Conservation (phyloP, 1,140 invertebrate species). For the Catajapyx aquilonaris region DNA sequence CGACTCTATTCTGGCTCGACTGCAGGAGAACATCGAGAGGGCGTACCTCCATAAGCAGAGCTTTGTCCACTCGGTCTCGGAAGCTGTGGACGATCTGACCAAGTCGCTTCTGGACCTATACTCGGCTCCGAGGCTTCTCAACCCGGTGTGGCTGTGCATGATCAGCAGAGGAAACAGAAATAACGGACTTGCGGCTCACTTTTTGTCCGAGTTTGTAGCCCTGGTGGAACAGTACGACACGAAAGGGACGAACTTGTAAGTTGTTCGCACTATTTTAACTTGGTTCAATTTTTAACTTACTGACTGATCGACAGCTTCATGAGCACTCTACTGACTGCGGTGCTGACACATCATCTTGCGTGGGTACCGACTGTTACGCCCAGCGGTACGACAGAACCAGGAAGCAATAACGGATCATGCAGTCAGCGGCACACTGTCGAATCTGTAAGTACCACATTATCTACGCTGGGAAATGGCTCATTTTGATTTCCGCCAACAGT, state of each 20-base stretch:
- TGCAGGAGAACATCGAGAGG: conserved; percentile 36
- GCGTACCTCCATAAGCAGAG: conserved; percentile 26
- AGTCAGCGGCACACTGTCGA: neutral
- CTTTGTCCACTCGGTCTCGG: conserved; percentile 33
- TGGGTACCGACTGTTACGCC: conserved; percentile 59
- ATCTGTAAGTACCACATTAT: neutral
- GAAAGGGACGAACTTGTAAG: conserved; percentile 67
- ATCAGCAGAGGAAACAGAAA: conserved; percentile 12
- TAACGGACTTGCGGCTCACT: conserved; percentile 18
- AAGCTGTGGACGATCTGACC: conserved; percentile 24
- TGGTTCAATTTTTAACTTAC: conserved; percentile 9
- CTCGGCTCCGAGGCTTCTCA: conserved; percentile 35
- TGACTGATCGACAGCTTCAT: conserved; percentile 57
- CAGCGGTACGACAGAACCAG: conserved; percentile 18
- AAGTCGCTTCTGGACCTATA: conserved; percentile 40
- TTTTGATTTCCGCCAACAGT: neutral
- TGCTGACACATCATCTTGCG: conserved; percentile 69
- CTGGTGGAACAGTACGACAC: conserved; percentile 33
- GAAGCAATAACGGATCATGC: conserved; percentile 5
- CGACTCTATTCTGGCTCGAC: conserved; percentile 49
- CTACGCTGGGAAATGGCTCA: conserved; percentile 5
- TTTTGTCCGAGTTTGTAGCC: conserved; percentile 20
- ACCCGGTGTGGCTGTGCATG: conserved; percentile 44
- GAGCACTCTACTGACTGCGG: conserved; percentile 65
- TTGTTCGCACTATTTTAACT: conserved; percentile 13